Evolutionary conservation across 2,888 invertebrate genomes (phyloP).

Genomic region (Apantesis nais): DNA sequence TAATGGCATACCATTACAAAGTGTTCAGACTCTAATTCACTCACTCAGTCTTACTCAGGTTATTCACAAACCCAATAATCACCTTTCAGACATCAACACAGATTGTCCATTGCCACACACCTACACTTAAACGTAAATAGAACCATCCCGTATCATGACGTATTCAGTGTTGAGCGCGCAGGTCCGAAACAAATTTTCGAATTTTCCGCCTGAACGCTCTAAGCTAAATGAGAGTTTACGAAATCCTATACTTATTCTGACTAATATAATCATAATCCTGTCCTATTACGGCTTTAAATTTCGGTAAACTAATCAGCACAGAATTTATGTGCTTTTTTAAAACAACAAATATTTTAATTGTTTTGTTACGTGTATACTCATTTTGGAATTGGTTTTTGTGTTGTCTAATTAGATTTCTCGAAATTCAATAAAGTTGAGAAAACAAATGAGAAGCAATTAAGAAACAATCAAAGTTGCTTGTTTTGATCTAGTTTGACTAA

Average conservation of each 20-base stretch:
- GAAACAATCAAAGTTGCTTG: background rate
- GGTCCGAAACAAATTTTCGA: slow-evolving; percentile 55
- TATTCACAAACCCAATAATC: too few species aligned
- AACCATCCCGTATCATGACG: slow-evolving; percentile 48
- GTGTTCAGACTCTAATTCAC: background rate
- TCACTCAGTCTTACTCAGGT: background rate
- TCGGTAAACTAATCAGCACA: slow-evolving; percentile 63
- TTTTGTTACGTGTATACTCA: background rate
- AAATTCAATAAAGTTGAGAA: background rate
- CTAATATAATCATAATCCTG: slow-evolving; percentile 53
- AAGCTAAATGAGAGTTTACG: slow-evolving; percentile 65
- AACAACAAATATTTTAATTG: slow-evolving; percentile 4
- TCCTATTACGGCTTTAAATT: slow-evolving; percentile 51
- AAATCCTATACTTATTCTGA: slow-evolving; percentile 38
- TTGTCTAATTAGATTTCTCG: background rate
- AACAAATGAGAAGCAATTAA: slow-evolving; percentile 1
- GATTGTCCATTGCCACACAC: background rate
- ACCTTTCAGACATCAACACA: background rate
- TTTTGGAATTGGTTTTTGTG: background rate
- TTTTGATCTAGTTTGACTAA: background rate
- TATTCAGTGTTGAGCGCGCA: slow-evolving; percentile 46
- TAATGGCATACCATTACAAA: too few species aligned
- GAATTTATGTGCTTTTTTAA: slow-evolving; percentile 43
- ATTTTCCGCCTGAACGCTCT: slow-evolving; percentile 58
- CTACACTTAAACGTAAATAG: slow-evolving; percentile 29